A percentile compares a stretch with the other conserved stretches of the same genome.
Conservation (phyloP, 2,113 vertebrate species). For the Recurvirostra avosetta region DNA sequence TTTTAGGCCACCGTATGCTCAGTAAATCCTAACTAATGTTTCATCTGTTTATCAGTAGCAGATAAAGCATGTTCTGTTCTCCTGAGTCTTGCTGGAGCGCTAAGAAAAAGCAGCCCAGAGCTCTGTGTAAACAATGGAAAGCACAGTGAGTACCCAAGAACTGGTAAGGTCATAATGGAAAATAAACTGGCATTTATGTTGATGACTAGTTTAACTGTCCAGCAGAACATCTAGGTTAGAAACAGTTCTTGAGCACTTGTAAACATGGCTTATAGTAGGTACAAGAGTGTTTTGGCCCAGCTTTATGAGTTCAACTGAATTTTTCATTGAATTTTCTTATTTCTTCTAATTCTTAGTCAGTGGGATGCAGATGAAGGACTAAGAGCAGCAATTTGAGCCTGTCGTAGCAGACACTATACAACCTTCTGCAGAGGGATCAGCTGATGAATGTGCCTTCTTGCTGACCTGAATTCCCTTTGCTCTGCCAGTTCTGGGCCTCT, state of each 20-base stretch:
- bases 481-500: not conserved
- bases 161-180: not conserved
- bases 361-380: not conserved
- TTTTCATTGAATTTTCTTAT: not conserved
- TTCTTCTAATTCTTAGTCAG: not conserved
- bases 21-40: not conserved
- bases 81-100: not conserved
- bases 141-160: conserved; percentile 12
- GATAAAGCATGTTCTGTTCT: conserved; percentile 41
- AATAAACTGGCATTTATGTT: not conserved
- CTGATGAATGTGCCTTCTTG: not conserved
- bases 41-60: not conserved
- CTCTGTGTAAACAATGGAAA: conserved; percentile 4
- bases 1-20: not conserved
- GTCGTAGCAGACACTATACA: not conserved
- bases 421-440: not conserved
- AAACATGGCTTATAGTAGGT: not conserved
- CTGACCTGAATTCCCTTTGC: not conserved
- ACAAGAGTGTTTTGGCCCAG: not conserved
- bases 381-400: not conserved
- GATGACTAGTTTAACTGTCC: not conserved
- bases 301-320: not conserved
- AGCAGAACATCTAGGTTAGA: not conserved
- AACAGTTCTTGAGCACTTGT: not conserved
- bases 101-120: not conserved